A percentile compares a stretch with the other conserved stretches of the same genome.
Evolutionary conservation across 1,140 invertebrate species (phyloP).

Genomic region (Drosophila nasuta): DNA sequence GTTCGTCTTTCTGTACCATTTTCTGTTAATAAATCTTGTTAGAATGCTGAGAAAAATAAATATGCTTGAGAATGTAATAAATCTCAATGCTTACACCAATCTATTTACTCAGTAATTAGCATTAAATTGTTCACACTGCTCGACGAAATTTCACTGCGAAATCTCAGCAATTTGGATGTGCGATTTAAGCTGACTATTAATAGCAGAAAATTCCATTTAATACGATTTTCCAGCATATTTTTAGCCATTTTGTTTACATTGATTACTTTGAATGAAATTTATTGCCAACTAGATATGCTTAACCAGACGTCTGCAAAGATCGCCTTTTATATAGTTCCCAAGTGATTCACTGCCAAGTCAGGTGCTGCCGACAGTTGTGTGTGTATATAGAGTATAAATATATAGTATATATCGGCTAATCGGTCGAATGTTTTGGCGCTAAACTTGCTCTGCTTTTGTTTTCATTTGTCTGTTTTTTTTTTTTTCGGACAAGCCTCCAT

Average conservation of each 20-base stretch:
- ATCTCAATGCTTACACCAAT: neutral
- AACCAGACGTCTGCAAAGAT: constrained; percentile 3
- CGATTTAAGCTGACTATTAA: constrained; percentile 29
- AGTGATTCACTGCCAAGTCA: constrained; percentile 33
- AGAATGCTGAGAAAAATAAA: no score
- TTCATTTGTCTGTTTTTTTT: constrained; percentile 5
- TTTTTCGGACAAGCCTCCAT: constrained; percentile 32
- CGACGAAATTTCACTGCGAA: neutral
- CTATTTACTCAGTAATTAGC: neutral
- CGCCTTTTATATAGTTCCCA: neutral
- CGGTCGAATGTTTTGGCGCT: constrained; percentile 6
- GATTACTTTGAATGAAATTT: constrained; percentile 19
- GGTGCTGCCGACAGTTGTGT: constrained; percentile 34
- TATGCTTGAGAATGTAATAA: neutral
- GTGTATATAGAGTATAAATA: neutral
- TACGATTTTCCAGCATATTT: constrained; percentile 32
- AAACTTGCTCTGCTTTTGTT: neutral
- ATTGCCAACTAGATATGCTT: constrained; percentile 37
- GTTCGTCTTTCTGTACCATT: neutral
- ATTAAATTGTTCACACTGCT: neutral
- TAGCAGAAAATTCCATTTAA: constrained; percentile 33
- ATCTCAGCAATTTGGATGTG: neutral
- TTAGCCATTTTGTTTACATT: constrained; percentile 55
- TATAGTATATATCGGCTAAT: neutral
- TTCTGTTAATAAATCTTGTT: neutral